These are phyloP conservation scores for Cynocephalus volans DNA, from an alignment of 2,113 vertebrate species.

Conservation along the genomic window DNA sequence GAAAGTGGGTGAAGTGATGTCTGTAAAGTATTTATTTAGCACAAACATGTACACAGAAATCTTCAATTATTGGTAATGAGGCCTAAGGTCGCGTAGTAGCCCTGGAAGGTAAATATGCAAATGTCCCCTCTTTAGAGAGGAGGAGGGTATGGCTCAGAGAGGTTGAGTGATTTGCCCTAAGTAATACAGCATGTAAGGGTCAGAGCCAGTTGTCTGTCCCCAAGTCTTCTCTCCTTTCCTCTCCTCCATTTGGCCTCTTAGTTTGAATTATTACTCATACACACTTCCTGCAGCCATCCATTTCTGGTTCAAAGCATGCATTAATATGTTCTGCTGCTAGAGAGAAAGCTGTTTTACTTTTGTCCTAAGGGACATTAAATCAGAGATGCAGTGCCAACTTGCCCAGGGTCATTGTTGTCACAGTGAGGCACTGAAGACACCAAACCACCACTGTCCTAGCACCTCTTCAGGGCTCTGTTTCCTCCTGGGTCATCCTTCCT, in stretches of 20 bases:
- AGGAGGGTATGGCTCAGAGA: background rate
- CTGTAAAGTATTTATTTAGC: background rate
- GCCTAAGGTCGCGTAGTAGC: background rate
- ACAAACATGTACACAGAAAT: background rate
- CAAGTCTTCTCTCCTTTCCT: background rate
- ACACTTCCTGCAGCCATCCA: background rate
- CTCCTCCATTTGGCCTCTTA: background rate
- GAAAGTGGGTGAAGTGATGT: too few species aligned
- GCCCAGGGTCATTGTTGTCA: background rate
- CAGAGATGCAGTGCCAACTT: background rate
- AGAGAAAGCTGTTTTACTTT: background rate
- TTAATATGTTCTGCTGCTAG: background rate
- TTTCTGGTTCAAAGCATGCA: background rate
- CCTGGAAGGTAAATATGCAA: background rate
- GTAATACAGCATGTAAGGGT: background rate
- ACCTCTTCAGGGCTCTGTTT: background rate
- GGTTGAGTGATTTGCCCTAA: background rate
- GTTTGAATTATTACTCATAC: background rate
- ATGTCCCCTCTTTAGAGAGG: background rate
- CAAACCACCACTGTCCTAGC: accelerated
- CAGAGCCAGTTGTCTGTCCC: background rate
- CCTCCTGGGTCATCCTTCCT: background rate
- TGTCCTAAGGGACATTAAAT: background rate
- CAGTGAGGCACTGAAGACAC: background rate
- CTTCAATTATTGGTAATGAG: background rate